Percentiles rank a stretch among this genome's conserved stretches.
phyloP scores from a whole-genome alignment of 1,140 invertebrate genomes.

The Paramacrobiotus metropolitanus region DNA sequence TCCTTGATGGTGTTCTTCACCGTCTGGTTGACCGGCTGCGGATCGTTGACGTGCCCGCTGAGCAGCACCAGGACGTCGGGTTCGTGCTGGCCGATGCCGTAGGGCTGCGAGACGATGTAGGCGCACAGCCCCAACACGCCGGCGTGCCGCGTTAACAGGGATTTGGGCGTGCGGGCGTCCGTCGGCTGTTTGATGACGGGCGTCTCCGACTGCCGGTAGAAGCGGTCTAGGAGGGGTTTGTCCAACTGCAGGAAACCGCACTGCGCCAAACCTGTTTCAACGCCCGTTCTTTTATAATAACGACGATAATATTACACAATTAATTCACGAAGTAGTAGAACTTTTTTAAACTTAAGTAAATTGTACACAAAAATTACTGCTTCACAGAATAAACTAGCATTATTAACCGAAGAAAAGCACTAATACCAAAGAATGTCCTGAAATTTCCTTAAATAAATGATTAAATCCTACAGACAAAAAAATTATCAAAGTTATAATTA shows the following conservation, averaged over 20 bases:
- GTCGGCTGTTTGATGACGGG: constrained; percentile 13
- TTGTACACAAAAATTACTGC: no score
- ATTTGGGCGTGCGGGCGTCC: constrained; percentile 14
- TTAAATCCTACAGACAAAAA: no score
- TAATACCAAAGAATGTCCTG: no score
- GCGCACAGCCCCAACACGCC: constrained; percentile 68
- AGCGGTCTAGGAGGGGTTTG: constrained; percentile 21
- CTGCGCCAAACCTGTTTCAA: constrained; percentile 61
- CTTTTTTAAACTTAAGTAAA: no score
- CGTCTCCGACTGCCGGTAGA: constrained; percentile 20
- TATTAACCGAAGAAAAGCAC: no score
- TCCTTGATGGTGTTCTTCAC: constrained; percentile 65
- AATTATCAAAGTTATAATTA: no score
- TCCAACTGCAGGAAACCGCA: constrained; percentile 42
- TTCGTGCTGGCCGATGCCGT: constrained; percentile 58
- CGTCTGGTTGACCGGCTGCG: constrained; percentile 55
- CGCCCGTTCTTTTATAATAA: no score
- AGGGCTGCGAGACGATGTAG: constrained; percentile 64
- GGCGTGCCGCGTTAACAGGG: constrained; percentile 34
- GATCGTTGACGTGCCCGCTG: constrained; percentile 53
- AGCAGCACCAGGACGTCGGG: constrained; percentile 56
- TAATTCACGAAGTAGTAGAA: no score
- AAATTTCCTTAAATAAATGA: no score
- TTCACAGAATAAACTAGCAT: no score
- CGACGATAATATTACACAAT: no score